Evolutionary conservation across 2,113 vertebrate genomes (phyloP).

Genomic region (Equus quagga): DNA sequence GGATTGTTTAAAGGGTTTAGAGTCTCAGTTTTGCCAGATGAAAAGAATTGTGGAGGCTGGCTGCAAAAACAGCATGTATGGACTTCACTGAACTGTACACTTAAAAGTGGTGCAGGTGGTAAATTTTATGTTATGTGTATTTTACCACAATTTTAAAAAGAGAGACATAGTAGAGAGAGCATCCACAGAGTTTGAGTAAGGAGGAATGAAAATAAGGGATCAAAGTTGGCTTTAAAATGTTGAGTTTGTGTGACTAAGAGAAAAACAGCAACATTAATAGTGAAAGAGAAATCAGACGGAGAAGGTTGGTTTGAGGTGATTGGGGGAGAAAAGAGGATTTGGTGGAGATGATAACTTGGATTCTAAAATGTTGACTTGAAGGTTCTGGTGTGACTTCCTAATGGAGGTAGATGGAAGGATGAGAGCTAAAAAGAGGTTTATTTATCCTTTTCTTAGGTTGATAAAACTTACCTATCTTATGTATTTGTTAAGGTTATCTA

Average conservation of each 20-base stretch:
- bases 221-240: neutral
- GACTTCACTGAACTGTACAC: neutral
- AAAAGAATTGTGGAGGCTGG: neutral
- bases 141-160: neutral
- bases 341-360: neutral
- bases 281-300: neutral
- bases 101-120: neutral
- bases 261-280: neutral
- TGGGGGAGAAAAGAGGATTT: neutral
- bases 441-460: neutral
- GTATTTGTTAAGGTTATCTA: neutral
- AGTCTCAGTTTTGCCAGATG: neutral
- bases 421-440: neutral
- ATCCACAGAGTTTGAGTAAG: neutral
- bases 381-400: neutral
- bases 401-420: neutral
- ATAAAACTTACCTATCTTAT: neutral
- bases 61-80: neutral
- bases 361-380: conserved; percentile 16
- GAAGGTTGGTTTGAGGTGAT: neutral
- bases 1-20: neutral
- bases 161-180: neutral
- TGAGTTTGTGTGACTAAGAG: neutral
- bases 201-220: neutral
- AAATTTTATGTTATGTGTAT: neutral